Evolutionary conservation across 37 sponge, comb jelly and placozoan genomes (phyloP).

Genomic region (Spongia lamella): DNA sequence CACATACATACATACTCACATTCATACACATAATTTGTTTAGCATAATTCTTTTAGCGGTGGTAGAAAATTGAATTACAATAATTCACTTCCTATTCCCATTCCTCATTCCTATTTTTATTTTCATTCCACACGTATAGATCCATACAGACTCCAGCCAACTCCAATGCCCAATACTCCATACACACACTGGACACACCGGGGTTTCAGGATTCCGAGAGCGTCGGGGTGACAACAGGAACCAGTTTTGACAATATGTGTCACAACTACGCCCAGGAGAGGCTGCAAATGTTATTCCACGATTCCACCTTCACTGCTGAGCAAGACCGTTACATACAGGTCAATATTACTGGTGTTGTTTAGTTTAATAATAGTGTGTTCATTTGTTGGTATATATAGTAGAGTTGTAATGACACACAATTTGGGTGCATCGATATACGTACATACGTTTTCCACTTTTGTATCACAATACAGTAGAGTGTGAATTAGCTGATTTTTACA

Average conservation of each 20-base stretch:
- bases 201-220: constrained; percentile 90
- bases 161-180: constrained; percentile 56
- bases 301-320: constrained; percentile 85
- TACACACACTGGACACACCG: constrained; percentile 91
- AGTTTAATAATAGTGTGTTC: not conserved
- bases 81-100: too few relatives aligned
- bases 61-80: too few relatives aligned
- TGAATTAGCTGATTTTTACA: too few relatives aligned
- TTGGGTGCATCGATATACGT: too few relatives aligned
- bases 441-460: too few relatives aligned
- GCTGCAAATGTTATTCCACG: constrained; percentile 94
- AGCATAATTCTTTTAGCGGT: too few relatives aligned
- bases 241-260: constrained; percentile 92
- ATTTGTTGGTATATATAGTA: constrained; percentile 9
- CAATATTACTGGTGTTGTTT: too few relatives aligned
- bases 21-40: too few relatives aligned
- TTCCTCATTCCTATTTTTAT: constrained; percentile 7
- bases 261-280: constrained; percentile 96
- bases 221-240: constrained; percentile 45
- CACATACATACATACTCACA: too few relatives aligned
- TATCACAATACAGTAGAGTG: too few relatives aligned
- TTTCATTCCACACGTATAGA: constrained; percentile 18
- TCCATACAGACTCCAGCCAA: constrained; percentile 41
- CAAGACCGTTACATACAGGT: constrained; percentile 83
- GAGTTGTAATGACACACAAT: too few relatives aligned